phyloP scores from a whole-genome alignment of 1,140 invertebrate species.

The Propsilocerus akamusi region DNA sequence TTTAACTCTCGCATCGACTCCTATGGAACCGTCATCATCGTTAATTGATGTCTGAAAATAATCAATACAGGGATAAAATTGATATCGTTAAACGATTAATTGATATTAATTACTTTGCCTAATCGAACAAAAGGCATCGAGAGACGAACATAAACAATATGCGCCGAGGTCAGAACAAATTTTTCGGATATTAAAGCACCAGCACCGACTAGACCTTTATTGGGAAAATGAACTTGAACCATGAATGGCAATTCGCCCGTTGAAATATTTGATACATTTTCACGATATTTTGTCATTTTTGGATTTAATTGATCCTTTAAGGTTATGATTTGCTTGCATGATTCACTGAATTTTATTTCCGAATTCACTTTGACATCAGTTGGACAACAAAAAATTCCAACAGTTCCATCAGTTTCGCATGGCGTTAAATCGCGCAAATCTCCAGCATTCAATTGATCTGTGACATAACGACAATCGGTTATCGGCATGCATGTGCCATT shows the following conservation, averaged over 20 bases:
- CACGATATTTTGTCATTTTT: background rate
- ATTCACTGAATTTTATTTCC: background rate
- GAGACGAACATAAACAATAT: background rate
- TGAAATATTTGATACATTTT: background rate
- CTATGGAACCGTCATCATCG: background rate
- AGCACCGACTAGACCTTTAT: background rate
- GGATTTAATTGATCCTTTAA: background rate
- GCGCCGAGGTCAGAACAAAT: background rate
- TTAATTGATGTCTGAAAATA: background rate
- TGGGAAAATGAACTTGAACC: background rate
- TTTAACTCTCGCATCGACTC: background rate
- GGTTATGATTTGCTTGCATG: background rate
- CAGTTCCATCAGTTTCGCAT: background rate
- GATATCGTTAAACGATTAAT: background rate
- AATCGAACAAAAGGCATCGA: background rate
- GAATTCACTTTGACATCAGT: background rate
- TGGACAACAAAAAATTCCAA: background rate
- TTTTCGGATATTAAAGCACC: background rate
- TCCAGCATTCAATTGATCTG: background rate
- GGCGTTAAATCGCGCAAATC: background rate
- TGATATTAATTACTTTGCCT: background rate
- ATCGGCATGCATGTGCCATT: background rate
- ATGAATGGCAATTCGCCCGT: background rate
- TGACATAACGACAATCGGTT: background rate
- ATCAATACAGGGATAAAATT: background rate